Evolutionary conservation across 2,113 vertebrate species (phyloP).

Genomic region (Clarias batrachus): DNA sequence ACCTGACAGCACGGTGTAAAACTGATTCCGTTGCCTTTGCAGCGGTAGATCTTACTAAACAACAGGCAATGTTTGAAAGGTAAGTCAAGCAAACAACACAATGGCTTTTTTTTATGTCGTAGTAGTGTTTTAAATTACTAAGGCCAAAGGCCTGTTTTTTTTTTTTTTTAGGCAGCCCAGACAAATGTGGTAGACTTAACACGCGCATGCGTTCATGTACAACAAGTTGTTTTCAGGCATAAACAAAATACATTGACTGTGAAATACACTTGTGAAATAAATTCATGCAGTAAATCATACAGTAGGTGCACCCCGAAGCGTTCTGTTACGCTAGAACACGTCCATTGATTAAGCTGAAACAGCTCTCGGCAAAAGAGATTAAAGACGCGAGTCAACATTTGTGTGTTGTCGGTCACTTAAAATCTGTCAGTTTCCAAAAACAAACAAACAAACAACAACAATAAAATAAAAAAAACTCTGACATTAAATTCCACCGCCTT

Average conservation of each 20-base stretch:
- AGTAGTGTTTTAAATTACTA: too few species aligned
- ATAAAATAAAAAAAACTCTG: too few species aligned
- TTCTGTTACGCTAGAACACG: neutral
- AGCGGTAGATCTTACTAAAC: conserved; percentile 11
- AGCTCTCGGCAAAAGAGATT: neutral
- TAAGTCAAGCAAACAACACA: neutral
- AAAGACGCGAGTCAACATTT: neutral
- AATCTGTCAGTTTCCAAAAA: neutral
- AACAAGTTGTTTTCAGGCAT: conserved; percentile 7
- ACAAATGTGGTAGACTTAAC: neutral
- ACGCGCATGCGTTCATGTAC: neutral
- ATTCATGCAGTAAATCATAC: neutral
- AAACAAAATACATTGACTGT: conserved; percentile 6
- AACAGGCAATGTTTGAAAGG: neutral
- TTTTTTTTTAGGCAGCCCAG: neutral
- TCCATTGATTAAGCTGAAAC: conserved; percentile 1
- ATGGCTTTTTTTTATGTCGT: neutral
- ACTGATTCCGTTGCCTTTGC: neutral
- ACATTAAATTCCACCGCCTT: too few species aligned
- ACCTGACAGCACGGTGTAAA: conserved; percentile 22
- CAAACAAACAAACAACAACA: too few species aligned
- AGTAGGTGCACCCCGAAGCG: neutral
- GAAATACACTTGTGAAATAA: conserved; percentile 13
- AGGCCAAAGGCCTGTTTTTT: neutral
- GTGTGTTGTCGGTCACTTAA: neutral